A percentile compares a stretch with the other conserved stretches of the same genome.
phyloP scores from a whole-genome alignment of 2,113 vertebrate species.

The Ptychochromis oligacanthus region DNA sequence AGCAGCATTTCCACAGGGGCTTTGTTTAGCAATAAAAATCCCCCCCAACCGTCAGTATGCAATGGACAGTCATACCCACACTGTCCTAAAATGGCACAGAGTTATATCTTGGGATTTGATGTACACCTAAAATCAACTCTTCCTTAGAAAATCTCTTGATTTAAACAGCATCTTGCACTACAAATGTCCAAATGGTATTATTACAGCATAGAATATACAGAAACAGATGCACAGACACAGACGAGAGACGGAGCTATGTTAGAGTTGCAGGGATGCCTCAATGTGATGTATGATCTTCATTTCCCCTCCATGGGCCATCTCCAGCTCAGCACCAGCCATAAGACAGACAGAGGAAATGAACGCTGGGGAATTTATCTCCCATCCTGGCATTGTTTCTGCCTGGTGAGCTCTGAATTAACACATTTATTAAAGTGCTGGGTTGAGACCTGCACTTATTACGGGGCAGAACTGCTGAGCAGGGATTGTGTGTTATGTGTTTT shows the following conservation, averaged over 20 bases:
- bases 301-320: slow-evolving; percentile 53
- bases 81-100: slow-evolving; percentile 1
- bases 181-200: slow-evolving; percentile 10
- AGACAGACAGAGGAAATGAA: slow-evolving; percentile 77
- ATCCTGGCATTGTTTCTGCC: slow-evolving; percentile 73
- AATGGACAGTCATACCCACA: slow-evolving; percentile 27
- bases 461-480: slow-evolving; percentile 60
- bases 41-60: slow-evolving; percentile 16
- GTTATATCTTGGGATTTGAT: slow-evolving; percentile 3
- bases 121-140: background rate
- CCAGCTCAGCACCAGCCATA: slow-evolving; percentile 59
- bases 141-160: background rate
- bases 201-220: slow-evolving; percentile 17
- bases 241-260: slow-evolving; percentile 36
- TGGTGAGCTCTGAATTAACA: slow-evolving; percentile 76
- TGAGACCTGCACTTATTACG: slow-evolving; percentile 75
- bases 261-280: slow-evolving; percentile 43
- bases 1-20: slow-evolving; percentile 80
- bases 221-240: slow-evolving; percentile 36
- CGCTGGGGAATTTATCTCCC: slow-evolving; percentile 71
- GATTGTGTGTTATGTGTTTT: slow-evolving; percentile 45
- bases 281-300: slow-evolving; percentile 74
- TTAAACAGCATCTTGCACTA: background rate
- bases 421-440: slow-evolving; percentile 81
- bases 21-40: slow-evolving; percentile 74